Percentiles rank a stretch among this genome's conserved stretches.
phyloP scores from a whole-genome alignment of 2,888 invertebrate species.

The Zeuzera pyrina region DNA sequence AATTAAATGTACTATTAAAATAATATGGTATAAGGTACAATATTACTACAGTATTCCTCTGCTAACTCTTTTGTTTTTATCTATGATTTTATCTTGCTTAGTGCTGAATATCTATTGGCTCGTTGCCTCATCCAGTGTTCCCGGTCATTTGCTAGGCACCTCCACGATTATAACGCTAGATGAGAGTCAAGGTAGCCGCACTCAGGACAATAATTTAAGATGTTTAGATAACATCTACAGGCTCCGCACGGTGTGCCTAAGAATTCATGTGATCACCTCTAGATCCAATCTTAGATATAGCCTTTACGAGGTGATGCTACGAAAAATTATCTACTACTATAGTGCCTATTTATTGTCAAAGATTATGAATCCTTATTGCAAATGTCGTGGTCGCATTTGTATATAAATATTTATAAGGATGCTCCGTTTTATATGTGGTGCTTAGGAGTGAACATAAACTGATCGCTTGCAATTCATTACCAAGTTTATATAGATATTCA shows the following conservation, averaged over 20 bases:
- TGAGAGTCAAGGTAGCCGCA: constrained; percentile 49
- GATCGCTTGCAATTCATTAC: constrained; percentile 7
- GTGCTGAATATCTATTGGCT: no score
- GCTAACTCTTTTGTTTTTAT: no score
- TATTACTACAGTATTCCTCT: no score
- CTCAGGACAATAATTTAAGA: constrained; percentile 67
- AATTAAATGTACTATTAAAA: no score
- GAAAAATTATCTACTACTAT: constrained; percentile 55
- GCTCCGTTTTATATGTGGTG: constrained; percentile 6
- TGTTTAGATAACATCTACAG: constrained; percentile 69
- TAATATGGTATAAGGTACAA: no score
- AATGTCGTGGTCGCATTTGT: constrained; percentile 20
- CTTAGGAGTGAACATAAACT: constrained; percentile 10
- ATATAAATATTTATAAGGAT: constrained; percentile 29
- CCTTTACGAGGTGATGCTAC: constrained; percentile 52
- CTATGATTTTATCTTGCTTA: no score
- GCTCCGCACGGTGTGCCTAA: constrained; percentile 55
- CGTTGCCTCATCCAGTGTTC: constrained; percentile 38
- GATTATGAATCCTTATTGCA: constrained; percentile 37
- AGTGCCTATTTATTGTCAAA: constrained; percentile 48
- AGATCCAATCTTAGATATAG: constrained; percentile 67
- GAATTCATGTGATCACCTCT: constrained; percentile 67
- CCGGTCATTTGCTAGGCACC: constrained; percentile 30
- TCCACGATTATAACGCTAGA: constrained; percentile 46
- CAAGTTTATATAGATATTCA: no score